Percentiles rank a stretch among this genome's conserved stretches.
Conservation (phyloP, 2,797 vertebrate genomes). For the Rousettus madagascariensis region DNA sequence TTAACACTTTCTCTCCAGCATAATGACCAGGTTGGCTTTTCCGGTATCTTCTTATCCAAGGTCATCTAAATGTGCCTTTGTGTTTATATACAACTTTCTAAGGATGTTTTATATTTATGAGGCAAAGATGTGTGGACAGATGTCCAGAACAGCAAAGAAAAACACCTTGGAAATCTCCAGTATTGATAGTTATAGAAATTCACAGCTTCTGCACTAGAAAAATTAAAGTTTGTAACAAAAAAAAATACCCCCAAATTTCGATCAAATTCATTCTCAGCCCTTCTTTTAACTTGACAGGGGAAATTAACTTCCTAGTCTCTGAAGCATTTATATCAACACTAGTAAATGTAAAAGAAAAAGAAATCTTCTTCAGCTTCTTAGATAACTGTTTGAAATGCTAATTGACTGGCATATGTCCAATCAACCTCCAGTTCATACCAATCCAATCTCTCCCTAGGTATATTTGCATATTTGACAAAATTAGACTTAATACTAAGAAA, state of each 20-base stretch:
- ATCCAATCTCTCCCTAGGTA: background rate
- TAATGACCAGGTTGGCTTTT: background rate
- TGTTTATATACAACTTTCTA: background rate
- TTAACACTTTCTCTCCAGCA: background rate
- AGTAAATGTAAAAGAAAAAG: constrained; percentile 51
- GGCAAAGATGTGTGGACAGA: background rate
- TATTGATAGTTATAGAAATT: constrained; percentile 27
- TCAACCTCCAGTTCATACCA: constrained; percentile 30
- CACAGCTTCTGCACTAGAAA: background rate
- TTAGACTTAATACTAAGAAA: constrained; percentile 52
- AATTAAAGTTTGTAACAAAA: constrained; percentile 25
- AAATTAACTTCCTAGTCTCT: constrained; percentile 51
- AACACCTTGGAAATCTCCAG: constrained; percentile 1
- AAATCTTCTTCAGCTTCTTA: constrained; percentile 7
- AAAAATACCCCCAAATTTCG: background rate
- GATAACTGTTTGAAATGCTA: constrained; percentile 62
- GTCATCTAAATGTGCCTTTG: background rate
- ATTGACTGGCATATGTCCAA: background rate
- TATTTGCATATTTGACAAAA: constrained; percentile 56
- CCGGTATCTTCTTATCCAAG: background rate
- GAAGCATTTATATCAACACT: background rate
- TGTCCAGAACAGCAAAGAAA: background rate
- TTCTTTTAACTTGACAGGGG: constrained; percentile 21
- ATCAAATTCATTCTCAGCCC: constrained; percentile 25
- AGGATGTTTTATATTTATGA: background rate